Base-by-base conservation (phyloP, 2,888 invertebrate genomes). In the Aethes cnicana region DNA sequence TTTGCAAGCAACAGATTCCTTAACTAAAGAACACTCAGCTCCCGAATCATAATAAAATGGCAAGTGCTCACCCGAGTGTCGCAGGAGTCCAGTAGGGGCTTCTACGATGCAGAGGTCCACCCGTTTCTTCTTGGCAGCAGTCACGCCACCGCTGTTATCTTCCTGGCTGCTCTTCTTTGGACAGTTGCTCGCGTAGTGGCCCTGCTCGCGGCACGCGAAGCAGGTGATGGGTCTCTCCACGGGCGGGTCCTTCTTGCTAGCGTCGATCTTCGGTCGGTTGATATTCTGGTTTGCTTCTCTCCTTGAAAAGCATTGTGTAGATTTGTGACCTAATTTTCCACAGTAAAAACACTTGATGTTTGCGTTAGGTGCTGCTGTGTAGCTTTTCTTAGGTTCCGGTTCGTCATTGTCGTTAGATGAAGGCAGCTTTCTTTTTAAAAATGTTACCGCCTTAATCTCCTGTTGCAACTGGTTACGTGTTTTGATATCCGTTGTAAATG, bases 271-370 rank as follows among this genome's bases (percentile, higher is more conserved):
- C 26, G 18, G 4, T 26, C 26, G 26, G 26, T 17, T 41, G 9
- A 1, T 12, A 12, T 28, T 5, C 28, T 28, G 28, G 11, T 28
- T 28, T 2, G 9, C 17, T 9, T 41, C 26, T 28, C 41, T 41
- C 7, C 18, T 41, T 18, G 9, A 7, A 28, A 41, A 30, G 35
- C 57, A 59, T n/a, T 56, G 49, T 2, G 18, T 8, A 36, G 23
- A 41, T 48, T 48, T 56, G 28, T 58, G 59, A n/a, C 57, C 58
- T 0, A 18, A 18, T 39, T 43, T 55, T 2, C 54, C 56, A 37
- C 59, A 60, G 8, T 43, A 43, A 12, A 41, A 59, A 35, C 57
- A 61, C 16, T 52, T 42, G 2, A 53, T 6, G 16, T 9, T 16
- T 1, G 36, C 21, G 11, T 39, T 39, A 2, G 17, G 5, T 11